phyloP scores from a whole-genome alignment of 2,888 invertebrate species.

The Mesochorus sp. region DNA sequence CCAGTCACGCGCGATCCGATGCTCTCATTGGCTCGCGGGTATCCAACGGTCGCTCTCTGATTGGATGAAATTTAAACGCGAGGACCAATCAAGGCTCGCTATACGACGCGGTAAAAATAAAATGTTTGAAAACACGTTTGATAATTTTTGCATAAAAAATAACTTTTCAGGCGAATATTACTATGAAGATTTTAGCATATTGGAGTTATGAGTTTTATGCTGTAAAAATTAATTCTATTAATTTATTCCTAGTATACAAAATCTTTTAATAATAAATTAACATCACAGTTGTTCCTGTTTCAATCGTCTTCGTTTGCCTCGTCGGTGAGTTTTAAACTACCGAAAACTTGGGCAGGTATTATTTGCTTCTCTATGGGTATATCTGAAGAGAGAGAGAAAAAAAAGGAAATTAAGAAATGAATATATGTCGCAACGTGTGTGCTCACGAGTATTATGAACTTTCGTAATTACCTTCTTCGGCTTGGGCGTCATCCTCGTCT shows the following conservation, averaged over 20 bases:
- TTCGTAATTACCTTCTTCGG: conserved; percentile 78
- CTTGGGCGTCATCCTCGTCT: conserved; percentile 83
- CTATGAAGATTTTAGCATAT: too few relatives aligned
- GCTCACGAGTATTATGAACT: not conserved
- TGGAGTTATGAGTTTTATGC: not conserved
- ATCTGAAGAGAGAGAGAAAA: conserved; percentile 78
- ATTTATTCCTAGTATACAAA: conserved; percentile 32
- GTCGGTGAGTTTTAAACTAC: conserved; percentile 86
- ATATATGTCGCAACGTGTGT: conserved; percentile 1
- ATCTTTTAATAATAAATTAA: conserved; percentile 38
- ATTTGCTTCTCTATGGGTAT: conserved; percentile 92
- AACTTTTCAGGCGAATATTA: too few relatives aligned
- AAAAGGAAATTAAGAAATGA: conserved; percentile 11
- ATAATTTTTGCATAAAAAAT: too few relatives aligned
- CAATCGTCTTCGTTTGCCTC: conserved; percentile 71
- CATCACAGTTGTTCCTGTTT: not conserved
- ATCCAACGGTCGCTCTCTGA: not conserved
- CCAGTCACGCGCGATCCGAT: not conserved
- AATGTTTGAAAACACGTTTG: too few relatives aligned
- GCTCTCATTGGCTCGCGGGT: conserved; percentile 7
- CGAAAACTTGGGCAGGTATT: conserved; percentile 96
- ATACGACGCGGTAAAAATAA: too few relatives aligned
- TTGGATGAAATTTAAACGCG: not conserved
- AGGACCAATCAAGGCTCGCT: not conserved
- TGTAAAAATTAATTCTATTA: conserved; percentile 42